These are phyloP conservation scores for Prionchulus punctatus DNA, from an alignment of 2,888 invertebrate species.

Conservation along the genomic window DNA sequence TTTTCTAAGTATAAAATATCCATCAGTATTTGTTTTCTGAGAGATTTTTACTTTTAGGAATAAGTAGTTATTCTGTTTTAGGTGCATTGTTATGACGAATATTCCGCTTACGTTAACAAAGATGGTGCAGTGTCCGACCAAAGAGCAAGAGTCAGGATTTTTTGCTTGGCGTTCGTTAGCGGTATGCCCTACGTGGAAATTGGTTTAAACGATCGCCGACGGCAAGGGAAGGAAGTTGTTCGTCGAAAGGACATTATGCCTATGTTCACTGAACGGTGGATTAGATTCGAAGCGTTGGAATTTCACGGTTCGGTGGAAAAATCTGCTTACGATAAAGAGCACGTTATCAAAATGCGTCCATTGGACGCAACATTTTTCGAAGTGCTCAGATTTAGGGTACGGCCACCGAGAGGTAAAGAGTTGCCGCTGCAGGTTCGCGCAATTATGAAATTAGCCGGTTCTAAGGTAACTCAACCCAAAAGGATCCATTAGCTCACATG, in stretches of 20 bases:
- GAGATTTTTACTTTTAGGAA: not conserved
- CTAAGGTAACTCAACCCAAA: conserved; percentile 19
- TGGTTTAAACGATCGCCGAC: conserved; percentile 76
- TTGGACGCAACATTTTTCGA: conserved; percentile 96
- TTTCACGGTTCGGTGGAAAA: conserved; percentile 87
- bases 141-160: conserved; percentile 80
- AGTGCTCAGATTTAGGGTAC: conserved; percentile 79
- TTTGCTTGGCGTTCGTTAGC: conserved; percentile 88
- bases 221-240: conserved; percentile 98
- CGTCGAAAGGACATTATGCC: conserved; percentile 97
- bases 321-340: conserved; percentile 52
- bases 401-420: conserved; percentile 86
- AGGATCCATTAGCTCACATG: too few species aligned
- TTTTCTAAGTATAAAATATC: too few species aligned
- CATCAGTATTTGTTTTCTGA: too few species aligned
- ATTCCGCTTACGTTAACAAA: conserved; percentile 41
- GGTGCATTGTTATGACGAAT: conserved; percentile 32
- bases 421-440: conserved; percentile 85
- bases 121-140: conserved; percentile 66
- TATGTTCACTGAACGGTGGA: conserved; percentile 97
- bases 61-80: conserved; percentile 13
- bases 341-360: conserved; percentile 52
- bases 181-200: conserved; percentile 91
- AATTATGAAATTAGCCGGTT: conserved; percentile 38
- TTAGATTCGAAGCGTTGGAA: conserved; percentile 76